A percentile compares a stretch with the other conserved stretches of the same genome.
phyloP scores from a whole-genome alignment of 2,888 invertebrate species.

The Theretra japonica region DNA sequence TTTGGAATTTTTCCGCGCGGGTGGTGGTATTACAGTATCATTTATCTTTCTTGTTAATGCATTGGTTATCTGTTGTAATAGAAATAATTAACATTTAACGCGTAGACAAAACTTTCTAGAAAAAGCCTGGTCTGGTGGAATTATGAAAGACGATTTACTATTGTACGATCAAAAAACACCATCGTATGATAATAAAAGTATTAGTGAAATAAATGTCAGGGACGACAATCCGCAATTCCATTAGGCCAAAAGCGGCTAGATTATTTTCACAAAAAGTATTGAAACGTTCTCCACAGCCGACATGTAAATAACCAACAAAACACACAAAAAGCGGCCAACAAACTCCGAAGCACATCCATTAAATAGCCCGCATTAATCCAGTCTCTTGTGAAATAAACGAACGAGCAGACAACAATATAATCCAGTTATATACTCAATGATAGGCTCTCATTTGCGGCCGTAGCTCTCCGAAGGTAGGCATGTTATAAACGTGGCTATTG shows the following conservation, averaged over 20 bases:
- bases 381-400: constrained; percentile 14
- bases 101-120: too few species aligned
- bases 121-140: too few species aligned
- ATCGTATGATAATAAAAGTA: too few species aligned
- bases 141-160: too few species aligned
- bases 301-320: constrained; percentile 12
- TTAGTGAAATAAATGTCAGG: not conserved
- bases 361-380: constrained; percentile 25
- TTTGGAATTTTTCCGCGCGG: too few species aligned
- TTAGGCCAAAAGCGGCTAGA: not conserved
- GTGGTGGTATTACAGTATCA: too few species aligned
- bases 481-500: constrained; percentile 42
- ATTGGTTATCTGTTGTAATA: too few species aligned
- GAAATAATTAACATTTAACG: too few species aligned
- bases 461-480: constrained; percentile 18
- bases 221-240: constrained; percentile 1
- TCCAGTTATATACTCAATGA: constrained; percentile 23
- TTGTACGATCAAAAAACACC: too few species aligned
- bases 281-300: not conserved
- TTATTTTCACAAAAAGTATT: not conserved
- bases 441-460: constrained; percentile 23
- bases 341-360: constrained; percentile 9
- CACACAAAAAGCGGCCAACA: constrained; percentile 14
- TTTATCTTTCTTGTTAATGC: too few species aligned
- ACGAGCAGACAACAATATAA: constrained; percentile 18